A percentile compares a stretch with the other conserved stretches of the same genome.
phyloP scores from a whole-genome alignment of 2,797 vertebrate species.

The Rhinoraja longicauda region DNA sequence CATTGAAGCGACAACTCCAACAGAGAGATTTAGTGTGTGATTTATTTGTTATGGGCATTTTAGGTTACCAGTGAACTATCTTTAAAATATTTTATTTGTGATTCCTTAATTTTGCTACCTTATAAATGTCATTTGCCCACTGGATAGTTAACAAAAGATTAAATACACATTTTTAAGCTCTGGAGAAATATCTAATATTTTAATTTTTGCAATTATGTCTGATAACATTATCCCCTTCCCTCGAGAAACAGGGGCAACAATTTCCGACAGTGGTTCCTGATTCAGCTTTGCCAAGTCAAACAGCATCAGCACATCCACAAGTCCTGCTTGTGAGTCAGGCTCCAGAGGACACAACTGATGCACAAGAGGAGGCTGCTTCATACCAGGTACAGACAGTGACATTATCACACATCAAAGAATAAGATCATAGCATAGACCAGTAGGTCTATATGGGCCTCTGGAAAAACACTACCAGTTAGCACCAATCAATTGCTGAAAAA shows the following conservation, averaged over 20 bases:
- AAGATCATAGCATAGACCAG: neutral
- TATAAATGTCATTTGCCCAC: neutral
- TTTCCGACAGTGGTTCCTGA: constrained; percentile 81
- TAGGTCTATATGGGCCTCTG: too few species aligned
- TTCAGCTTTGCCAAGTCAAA: constrained; percentile 64
- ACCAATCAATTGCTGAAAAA: neutral
- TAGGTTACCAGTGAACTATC: too few species aligned
- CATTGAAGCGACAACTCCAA: neutral
- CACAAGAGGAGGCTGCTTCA: constrained; percentile 60
- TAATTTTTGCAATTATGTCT: neutral
- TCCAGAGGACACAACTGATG: constrained; percentile 58
- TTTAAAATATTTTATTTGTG: neutral
- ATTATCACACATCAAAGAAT: neutral
- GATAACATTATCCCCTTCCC: constrained; percentile 39
- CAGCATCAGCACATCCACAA: constrained; percentile 65
- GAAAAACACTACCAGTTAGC: neutral
- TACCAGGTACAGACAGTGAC: constrained; percentile 62
- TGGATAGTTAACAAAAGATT: neutral
- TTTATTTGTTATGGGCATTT: too few species aligned
- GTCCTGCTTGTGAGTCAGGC: constrained; percentile 85
- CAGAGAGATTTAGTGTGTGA: neutral
- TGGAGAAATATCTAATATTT: neutral
- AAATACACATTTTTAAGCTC: neutral
- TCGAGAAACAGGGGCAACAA: constrained; percentile 67
- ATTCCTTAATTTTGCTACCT: neutral